A percentile compares a stretch with the other conserved stretches of the same genome.
Evolutionary conservation across 2,797 vertebrate genomes (phyloP).

Genomic region (Microctenopoma steveboyesi): DNA sequence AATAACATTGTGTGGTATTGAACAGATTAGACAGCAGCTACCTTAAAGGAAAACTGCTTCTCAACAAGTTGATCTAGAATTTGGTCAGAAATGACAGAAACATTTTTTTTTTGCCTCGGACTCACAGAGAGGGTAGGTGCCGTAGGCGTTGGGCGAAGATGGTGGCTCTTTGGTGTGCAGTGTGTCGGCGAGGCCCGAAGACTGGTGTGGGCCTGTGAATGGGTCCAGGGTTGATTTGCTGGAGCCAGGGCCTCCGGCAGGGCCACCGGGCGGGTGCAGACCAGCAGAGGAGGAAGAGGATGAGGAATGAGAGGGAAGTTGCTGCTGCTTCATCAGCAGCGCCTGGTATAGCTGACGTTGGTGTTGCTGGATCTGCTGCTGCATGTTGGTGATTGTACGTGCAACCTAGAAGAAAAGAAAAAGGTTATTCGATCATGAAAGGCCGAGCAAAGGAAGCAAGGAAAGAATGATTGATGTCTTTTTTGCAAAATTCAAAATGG

Average conservation of each 20-base stretch:
- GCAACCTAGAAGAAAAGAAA: conserved; percentile 86
- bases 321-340: conserved; percentile 97
- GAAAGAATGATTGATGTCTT: neutral
- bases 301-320: conserved; percentile 80
- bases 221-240: conserved; percentile 94
- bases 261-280: conserved; percentile 86
- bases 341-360: conserved; percentile 99
- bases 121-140: conserved; percentile 95
- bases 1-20: neutral
- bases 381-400: conserved; percentile 99
- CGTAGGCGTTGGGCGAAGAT: conserved; percentile 93
- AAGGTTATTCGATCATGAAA: neutral
- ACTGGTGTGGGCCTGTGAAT: conserved; percentile 90
- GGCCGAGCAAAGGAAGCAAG: neutral
- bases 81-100: neutral
- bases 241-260: conserved; percentile 83
- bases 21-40: neutral
- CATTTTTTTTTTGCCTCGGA: conserved; percentile 7
- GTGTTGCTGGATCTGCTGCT: conserved; percentile 99
- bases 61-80: neutral
- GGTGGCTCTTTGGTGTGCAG: conserved; percentile 99
- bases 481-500: neutral
- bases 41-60: neutral
- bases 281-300: conserved; percentile 84
- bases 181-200: conserved; percentile 89